These are phyloP conservation scores for Indicator maculatus DNA, from an alignment of 2,113 vertebrate genomes.

Conservation along the genomic window DNA sequence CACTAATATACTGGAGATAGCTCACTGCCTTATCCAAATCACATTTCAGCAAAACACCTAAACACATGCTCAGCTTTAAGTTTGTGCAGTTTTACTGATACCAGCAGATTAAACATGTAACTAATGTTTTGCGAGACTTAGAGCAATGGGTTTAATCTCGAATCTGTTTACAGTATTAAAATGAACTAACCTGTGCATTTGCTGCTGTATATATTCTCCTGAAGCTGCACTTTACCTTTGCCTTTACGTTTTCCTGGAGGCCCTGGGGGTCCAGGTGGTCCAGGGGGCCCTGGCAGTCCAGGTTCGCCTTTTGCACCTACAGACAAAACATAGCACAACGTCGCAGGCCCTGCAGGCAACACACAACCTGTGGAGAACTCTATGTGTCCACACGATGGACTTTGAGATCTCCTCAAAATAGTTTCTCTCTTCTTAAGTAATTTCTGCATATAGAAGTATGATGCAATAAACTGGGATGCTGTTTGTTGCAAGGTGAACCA, in stretches of 20 bases:
- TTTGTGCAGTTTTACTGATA: background rate
- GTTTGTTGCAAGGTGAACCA: background rate
- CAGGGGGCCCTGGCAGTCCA: slow-evolving; percentile 74
- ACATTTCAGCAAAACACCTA: background rate
- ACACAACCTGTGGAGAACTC: background rate
- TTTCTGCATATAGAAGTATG: background rate
- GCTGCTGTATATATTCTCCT: slow-evolving; percentile 58
- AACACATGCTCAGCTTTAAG: background rate
- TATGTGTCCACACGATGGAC: rapidly evolving
- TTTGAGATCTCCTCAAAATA: background rate
- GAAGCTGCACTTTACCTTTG: slow-evolving; percentile 73
- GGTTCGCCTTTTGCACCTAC: slow-evolving; percentile 80
- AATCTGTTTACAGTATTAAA: background rate
- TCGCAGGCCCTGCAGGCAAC: background rate
- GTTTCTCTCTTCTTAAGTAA: background rate
- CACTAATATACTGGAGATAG: background rate
- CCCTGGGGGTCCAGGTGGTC: slow-evolving; percentile 75
- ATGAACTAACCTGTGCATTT: slow-evolving; percentile 63
- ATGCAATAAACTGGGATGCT: background rate
- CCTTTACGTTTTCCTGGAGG: slow-evolving; percentile 78
- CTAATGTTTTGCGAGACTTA: background rate
- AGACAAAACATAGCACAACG: background rate
- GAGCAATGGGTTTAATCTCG: background rate
- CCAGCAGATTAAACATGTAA: background rate
- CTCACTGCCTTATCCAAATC: background rate